A percentile compares a stretch with the other conserved stretches of the same genome.
These are phyloP conservation scores for Bettongia penicillata DNA, from an alignment of 2,113 vertebrate genomes.

Conservation along the genomic window DNA sequence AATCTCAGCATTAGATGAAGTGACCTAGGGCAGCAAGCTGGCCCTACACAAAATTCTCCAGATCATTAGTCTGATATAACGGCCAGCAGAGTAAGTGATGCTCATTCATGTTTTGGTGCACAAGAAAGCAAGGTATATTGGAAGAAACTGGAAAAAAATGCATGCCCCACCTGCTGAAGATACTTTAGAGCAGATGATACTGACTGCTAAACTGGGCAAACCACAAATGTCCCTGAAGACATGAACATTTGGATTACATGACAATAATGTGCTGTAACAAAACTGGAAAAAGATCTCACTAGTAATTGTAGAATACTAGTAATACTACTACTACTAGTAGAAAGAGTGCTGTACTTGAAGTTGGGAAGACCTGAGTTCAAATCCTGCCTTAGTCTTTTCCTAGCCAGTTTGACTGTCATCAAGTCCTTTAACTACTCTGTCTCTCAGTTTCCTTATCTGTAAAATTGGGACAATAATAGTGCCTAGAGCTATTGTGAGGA, in stretches of 20 bases:
- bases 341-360: background rate
- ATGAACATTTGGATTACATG: background rate
- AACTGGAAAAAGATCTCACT: background rate
- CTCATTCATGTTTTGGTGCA: background rate
- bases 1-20: background rate
- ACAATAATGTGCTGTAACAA: background rate
- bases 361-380: background rate
- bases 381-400: background rate
- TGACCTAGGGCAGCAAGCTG: background rate
- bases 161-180: background rate
- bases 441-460: background rate
- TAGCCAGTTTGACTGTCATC: background rate
- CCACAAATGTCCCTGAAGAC: background rate
- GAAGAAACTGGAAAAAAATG: background rate
- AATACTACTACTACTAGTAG: background rate
- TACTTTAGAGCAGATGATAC: background rate
- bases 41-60: background rate
- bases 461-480: background rate
- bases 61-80: background rate
- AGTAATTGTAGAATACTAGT: background rate
- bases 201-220: background rate
- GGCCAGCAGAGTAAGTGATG: background rate
- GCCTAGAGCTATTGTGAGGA: background rate
- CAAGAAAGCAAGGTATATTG: background rate
- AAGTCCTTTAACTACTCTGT: background rate